Conservation (phyloP, 2,888 invertebrate species). For the Yponomeuta malinellus region DNA sequence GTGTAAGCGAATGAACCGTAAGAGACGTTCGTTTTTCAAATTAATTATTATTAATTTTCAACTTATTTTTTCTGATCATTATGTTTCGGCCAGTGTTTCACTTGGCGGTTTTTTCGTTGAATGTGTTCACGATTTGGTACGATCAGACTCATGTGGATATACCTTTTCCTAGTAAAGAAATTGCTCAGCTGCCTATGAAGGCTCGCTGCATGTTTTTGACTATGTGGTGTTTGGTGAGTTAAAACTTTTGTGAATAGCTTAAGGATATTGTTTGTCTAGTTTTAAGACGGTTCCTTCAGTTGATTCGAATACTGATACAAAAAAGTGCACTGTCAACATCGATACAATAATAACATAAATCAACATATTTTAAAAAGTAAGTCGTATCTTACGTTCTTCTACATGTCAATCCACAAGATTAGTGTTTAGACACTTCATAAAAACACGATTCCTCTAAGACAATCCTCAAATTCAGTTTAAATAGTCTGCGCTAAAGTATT, state of each 20-base stretch:
- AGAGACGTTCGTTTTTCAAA: neutral
- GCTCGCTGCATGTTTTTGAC: slow-evolving; percentile 49
- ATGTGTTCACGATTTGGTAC: slow-evolving; percentile 46
- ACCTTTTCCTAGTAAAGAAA: slow-evolving; percentile 36
- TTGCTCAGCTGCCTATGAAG: slow-evolving; percentile 41
- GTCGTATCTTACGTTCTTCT: no score
- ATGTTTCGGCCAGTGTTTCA: slow-evolving; percentile 41
- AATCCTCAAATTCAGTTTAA: no score
- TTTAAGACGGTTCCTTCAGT: no score
- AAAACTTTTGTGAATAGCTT: neutral
- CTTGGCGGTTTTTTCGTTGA: slow-evolving; percentile 34
- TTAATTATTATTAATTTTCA: neutral
- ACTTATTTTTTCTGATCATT: neutral
- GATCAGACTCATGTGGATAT: slow-evolving; percentile 50
- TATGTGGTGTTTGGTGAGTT: slow-evolving; percentile 54
- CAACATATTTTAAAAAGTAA: no score
- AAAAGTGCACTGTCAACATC: no score
- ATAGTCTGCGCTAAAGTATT: no score
- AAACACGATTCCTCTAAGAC: no score
- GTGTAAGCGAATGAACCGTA: neutral
- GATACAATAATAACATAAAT: no score
- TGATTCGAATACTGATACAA: no score
- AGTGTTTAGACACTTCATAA: no score
- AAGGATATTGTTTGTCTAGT: no score
- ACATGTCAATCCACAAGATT: no score